Conservation (phyloP, 2,113 vertebrate species). For the Hippocampus mohnikei region DNA sequence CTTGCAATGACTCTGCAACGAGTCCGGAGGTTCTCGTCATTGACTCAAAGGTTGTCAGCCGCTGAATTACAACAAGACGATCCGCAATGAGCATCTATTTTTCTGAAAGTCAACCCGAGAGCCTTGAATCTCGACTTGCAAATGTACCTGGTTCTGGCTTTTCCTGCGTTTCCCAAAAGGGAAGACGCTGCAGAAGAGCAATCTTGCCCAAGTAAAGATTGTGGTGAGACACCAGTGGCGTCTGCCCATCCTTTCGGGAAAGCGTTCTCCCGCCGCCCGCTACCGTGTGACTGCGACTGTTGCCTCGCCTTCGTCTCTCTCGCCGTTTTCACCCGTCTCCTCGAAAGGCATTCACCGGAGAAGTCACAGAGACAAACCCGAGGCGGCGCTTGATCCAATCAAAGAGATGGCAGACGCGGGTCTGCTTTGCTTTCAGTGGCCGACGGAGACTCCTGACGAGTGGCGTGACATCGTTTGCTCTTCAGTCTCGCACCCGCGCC, state of each 20-base stretch:
- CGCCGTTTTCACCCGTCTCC: slow-evolving; percentile 29
- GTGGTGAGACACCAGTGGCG: slow-evolving; percentile 78
- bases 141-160: slow-evolving; percentile 57
- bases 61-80: background rate
- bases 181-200: slow-evolving; percentile 78
- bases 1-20: too few species aligned
- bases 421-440: background rate
- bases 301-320: slow-evolving; percentile 7
- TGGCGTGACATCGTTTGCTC: slow-evolving; percentile 10
- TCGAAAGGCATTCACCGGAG: slow-evolving; percentile 3
- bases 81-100: background rate
- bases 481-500: slow-evolving; percentile 1
- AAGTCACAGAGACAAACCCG: background rate
- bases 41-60: background rate
- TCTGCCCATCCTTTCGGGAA: slow-evolving; percentile 71
- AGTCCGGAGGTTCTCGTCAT: too few species aligned
- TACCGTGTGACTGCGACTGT: slow-evolving; percentile 2
- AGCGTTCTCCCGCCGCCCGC: slow-evolving; percentile 34
- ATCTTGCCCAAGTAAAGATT: slow-evolving; percentile 79
- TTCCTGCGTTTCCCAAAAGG: slow-evolving; percentile 65
- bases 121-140: background rate
- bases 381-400: slow-evolving; percentile 4
- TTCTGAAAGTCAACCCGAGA: background rate
- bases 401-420: background rate
- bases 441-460: background rate